A percentile compares a stretch with the other conserved stretches of the same genome.
phyloP scores from a whole-genome alignment of 2,797 vertebrate genomes.

The Sebastes oblongus region DNA sequence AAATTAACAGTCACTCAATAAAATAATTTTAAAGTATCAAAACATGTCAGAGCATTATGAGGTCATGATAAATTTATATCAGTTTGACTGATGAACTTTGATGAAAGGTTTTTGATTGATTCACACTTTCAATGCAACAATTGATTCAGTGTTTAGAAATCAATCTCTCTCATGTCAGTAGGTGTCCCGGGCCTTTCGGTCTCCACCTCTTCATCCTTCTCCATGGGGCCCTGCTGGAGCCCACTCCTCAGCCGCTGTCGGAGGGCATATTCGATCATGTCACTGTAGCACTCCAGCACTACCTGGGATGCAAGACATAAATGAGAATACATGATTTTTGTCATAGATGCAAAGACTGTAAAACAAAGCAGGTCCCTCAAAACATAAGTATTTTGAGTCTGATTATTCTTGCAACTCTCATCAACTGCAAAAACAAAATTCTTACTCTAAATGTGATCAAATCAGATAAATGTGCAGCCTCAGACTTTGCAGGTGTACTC shows the following conservation, averaged over 20 bases:
- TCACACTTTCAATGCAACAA: conserved; percentile 39
- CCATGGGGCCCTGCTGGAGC: conserved; percentile 49
- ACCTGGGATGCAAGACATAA: conserved; percentile 50
- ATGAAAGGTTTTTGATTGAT: conserved; percentile 54
- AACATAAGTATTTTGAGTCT: not conserved
- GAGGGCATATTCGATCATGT: conserved; percentile 80
- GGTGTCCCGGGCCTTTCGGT: conserved; percentile 79
- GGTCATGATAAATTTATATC: conserved; percentile 68
- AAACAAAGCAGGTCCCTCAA: not conserved
- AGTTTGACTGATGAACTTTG: conserved; percentile 79
- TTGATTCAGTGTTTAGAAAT: conserved; percentile 71
- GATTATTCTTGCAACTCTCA: not conserved
- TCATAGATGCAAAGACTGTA: not conserved
- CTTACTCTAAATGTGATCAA: not conserved
- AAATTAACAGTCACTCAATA: conserved; percentile 64
- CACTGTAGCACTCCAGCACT: conserved; percentile 82
- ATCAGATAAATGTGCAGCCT: not conserved
- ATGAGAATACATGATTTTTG: not conserved
- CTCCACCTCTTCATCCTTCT: conserved; percentile 76
- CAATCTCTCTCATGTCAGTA: conserved; percentile 83
- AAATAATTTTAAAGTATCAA: conserved; percentile 52
- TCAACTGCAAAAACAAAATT: not conserved
- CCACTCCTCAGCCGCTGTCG: conserved; percentile 75
- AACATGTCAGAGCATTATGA: conserved; percentile 48
- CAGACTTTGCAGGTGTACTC: conserved; percentile 32